Evolutionary conservation across 2,797 vertebrate species (phyloP).

Genomic region (Erethizon dorsatum): DNA sequence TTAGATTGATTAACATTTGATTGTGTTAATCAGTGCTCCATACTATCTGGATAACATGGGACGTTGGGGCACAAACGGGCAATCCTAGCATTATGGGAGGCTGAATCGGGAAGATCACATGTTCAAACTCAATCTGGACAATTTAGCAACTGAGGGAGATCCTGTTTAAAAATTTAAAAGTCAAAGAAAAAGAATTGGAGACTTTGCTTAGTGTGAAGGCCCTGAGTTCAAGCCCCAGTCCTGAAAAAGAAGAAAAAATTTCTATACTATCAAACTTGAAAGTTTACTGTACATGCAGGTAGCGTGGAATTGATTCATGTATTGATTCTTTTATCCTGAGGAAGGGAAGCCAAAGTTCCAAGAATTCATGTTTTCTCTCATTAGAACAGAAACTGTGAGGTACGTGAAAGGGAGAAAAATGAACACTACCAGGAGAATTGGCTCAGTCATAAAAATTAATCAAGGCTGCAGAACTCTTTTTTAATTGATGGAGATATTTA

Average conservation of each 20-base stretch:
- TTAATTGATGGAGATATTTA: not conserved
- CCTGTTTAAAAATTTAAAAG: not conserved
- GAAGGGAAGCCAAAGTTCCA: not conserved
- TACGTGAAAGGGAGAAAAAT: not conserved
- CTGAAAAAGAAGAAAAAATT: not conserved
- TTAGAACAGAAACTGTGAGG: too few relatives aligned
- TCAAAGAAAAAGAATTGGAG: not conserved
- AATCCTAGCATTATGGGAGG: not conserved
- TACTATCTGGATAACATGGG: not conserved
- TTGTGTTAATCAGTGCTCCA: not conserved
- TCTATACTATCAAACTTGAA: not conserved
- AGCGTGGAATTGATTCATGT: not conserved
- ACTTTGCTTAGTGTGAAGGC: not conserved
- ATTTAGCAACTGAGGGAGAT: not conserved
- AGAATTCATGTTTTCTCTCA: not conserved
- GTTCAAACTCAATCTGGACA: not conserved
- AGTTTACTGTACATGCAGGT: not conserved
- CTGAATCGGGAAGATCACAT: not conserved
- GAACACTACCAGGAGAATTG: not conserved
- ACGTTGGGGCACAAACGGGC: rapidly evolving
- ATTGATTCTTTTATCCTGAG: not conserved
- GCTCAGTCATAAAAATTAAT: not conserved
- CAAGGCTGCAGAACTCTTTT: not conserved
- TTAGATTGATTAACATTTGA: rapidly evolving
- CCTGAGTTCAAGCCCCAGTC: not conserved